phyloP scores from a whole-genome alignment of 2,888 invertebrate species.

The Seira ritae region DNA sequence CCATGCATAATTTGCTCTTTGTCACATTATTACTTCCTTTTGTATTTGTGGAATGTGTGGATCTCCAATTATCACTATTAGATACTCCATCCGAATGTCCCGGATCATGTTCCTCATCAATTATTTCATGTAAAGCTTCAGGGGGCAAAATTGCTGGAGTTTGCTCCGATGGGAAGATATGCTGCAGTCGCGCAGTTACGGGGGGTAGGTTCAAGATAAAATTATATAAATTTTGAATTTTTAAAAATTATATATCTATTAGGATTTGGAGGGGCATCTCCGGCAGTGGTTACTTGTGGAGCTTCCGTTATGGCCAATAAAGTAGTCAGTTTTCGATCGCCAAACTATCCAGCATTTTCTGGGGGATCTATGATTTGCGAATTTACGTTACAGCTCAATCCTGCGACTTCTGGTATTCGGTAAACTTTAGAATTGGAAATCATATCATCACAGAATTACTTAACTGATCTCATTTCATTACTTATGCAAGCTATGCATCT shows the following conservation, averaged over 20 bases:
- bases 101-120: slow-evolving; percentile 51
- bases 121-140: slow-evolving; percentile 43
- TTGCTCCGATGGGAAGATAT: slow-evolving; percentile 51
- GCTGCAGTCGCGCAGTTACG: too few relatives aligned
- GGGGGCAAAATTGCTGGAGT: slow-evolving; percentile 54
- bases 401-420: slow-evolving; percentile 62
- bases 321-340: slow-evolving; percentile 61
- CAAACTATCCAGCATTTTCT: slow-evolving; percentile 55
- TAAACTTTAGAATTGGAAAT: background rate
- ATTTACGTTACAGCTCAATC: slow-evolving; percentile 60
- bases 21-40: too few relatives aligned
- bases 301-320: slow-evolving; percentile 44
- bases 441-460: background rate
- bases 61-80: background rate
- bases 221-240: too few relatives aligned
- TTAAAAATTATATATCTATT: too few relatives aligned
- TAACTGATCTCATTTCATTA: background rate
- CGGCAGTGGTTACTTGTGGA: slow-evolving; percentile 58
- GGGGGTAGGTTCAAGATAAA: too few relatives aligned
- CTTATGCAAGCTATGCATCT: too few relatives aligned
- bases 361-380: slow-evolving; percentile 64
- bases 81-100: slow-evolving; percentile 45
- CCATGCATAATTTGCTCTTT: too few relatives aligned
- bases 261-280: too few relatives aligned
- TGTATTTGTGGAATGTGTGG: background rate